Percentiles rank a stretch among this genome's conserved stretches.
Evolutionary conservation across 1,140 invertebrate species (phyloP).

Genomic region (Ceratina calcarata): DNA sequence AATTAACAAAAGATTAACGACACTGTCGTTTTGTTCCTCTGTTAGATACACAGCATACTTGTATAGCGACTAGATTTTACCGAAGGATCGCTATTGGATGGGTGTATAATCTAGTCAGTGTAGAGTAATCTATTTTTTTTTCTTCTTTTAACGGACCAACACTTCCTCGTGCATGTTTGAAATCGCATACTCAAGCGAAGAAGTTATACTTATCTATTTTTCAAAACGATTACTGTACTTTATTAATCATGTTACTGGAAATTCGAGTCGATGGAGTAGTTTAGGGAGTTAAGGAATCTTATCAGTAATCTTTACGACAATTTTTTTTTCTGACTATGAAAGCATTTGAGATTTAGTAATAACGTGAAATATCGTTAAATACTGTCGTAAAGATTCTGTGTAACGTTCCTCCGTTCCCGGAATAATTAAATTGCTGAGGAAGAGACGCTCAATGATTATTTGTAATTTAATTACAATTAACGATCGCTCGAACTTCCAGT

Average conservation of each 20-base stretch:
- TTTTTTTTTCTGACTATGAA: neutral
- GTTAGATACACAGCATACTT: conserved; percentile 28
- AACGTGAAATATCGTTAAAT: neutral
- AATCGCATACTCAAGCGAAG: neutral
- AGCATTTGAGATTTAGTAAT: conserved; percentile 10
- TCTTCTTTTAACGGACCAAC: conserved; percentile 50
- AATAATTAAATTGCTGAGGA: no score
- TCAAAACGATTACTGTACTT: neutral
- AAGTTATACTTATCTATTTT: neutral
- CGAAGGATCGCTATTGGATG: conserved; percentile 47
- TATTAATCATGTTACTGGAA: conserved; percentile 1
- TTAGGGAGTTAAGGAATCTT: conserved; percentile 10
- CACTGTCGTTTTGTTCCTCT: conserved; percentile 28
- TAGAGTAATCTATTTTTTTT: conserved; percentile 34
- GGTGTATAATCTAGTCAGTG: conserved; percentile 68
- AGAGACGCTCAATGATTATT: neutral
- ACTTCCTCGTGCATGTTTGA: conserved; percentile 36
- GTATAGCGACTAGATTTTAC: conserved; percentile 46
- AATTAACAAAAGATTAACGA: neutral
- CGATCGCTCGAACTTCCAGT: neutral
- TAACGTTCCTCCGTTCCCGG: conserved; percentile 26
- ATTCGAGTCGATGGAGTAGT: neutral
- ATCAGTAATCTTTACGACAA: neutral
- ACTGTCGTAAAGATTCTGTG: neutral
- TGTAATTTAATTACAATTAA: no score